Base-by-base conservation (phyloP, 1,140 invertebrate species). In the Andricus grossulariae region DNA sequence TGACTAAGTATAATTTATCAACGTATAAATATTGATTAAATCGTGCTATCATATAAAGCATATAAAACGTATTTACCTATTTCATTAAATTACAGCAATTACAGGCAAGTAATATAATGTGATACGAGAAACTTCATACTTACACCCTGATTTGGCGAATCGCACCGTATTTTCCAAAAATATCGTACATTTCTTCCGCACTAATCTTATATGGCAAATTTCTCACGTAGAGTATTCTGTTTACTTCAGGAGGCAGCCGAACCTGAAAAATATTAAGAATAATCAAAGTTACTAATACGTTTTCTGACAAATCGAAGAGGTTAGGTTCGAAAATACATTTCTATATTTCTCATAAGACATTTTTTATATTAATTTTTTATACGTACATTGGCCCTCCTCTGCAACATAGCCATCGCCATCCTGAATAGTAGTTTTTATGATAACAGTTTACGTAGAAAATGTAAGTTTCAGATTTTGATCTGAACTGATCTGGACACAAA, bases 141-240 rank as follows among this genome's bases (percentile, higher is more conserved):
- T 95, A 98, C 96, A 99, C 97, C 93, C 99, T 92, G 74, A 99
- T 99, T 93, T 99, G 99, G 83, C 99, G 91, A 76, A 99, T 99
- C 16, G 99, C 98, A 87, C 99, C 99, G 93, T 99, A 99, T 94
- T 99, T 99, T 50, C 99, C 99, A 94, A 99, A 99, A 82, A 99
- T 99, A 92, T 99, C 99, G 89, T 99, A 99, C 99, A 99, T 99
- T 95, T 99, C 99, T 93, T 99, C 99, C n/a, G 97, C 97, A 73
- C 98, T 99, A 74, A 99, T 99, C 93, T 99, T 99, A 87, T 99
- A 99, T 0, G 99, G 99, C 71, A 99, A 92, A 92, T 99, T 99
- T 86, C 98, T 94, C 3, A 99, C 95, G 87, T 99, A 99, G 16
- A 99, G 92, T 72, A 99, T 97, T 89, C 98, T 93, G 90, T 99